Base-by-base conservation (phyloP, 53 echinoderm and acorn worm species). In the Echinarachnius parma region DNA sequence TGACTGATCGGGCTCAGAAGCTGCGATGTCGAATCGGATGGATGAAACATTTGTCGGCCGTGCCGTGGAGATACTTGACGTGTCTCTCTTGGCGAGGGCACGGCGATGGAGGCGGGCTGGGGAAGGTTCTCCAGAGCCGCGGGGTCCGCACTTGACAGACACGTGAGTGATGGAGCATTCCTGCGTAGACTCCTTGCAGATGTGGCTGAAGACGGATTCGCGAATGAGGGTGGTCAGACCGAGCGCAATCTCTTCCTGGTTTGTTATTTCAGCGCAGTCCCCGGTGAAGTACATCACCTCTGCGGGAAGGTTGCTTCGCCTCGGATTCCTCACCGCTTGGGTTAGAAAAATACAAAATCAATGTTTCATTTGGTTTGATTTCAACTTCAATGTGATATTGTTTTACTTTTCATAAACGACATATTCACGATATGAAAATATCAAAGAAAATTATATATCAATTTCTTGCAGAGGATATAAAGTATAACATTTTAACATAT, bases 221-320 rank as follows among this genome's bases (percentile, higher is more conserved):
- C 34, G 32, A 18, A 54, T 53, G n/a, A 83, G 35, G 21, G 59
- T 23, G 15, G 20, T 27, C 21, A 84, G 59, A 28, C 67, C 59
- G 25, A 60, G 53, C 36, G 52, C 62, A 26, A 84, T 79, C 72
- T 56, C 61, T 25, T 69, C 26, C 48, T 84, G 79, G 23, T 71
- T 71, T 11, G 60, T 59, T 9, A 49, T 47, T 4, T 48, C 34
- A 22, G 44, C 54, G 31, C 84, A 84, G 28, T 78, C 84, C 16
- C 84, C 84, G 25, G 69, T 61, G 72, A 35, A 79, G 47, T 71
- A 84, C 20, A 77, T 67, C 18, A 78, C 39, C 9, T 30, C 78
- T 25, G 78, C 57, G 11, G 53, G 56, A 13, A 79, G 16, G 9
- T 54, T 8, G 14, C 59, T n/a, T 4, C 31, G 25, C 2, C 52